Evolutionary conservation across 2,888 invertebrate genomes (phyloP).

Genomic region (Trichogramma evanescens): DNA sequence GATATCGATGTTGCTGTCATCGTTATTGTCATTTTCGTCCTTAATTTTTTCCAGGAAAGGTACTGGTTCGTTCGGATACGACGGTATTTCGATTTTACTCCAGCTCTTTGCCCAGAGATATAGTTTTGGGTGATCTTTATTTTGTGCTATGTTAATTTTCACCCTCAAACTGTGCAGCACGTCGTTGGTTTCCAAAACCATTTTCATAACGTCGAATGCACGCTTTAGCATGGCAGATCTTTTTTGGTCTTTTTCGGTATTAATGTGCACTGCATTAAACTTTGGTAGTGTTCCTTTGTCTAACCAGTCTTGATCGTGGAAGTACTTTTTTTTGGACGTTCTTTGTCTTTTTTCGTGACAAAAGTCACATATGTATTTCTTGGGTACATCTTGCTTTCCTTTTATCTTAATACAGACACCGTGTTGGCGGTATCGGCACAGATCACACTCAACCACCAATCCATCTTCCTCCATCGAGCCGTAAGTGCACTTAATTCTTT

Average conservation of each 20-base stretch:
- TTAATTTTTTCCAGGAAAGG: conserved; percentile 39
- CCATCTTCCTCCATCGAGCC: conserved; percentile 87
- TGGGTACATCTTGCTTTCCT: conserved; percentile 77
- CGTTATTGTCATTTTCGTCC: conserved; percentile 23
- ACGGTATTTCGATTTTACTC: conserved; percentile 53
- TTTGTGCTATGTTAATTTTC: conserved; percentile 71
- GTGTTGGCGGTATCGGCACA: conserved; percentile 94
- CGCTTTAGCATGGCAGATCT: conserved; percentile 57
- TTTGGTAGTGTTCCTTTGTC: conserved; percentile 72
- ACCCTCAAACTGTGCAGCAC: conserved; percentile 67
- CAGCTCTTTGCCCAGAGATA: conserved; percentile 83
- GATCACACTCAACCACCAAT: conserved; percentile 93
- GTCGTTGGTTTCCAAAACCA: conserved; percentile 61
- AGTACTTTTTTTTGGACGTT: conserved; percentile 64
- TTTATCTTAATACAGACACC: conserved; percentile 84
- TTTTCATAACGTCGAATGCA: conserved; percentile 69
- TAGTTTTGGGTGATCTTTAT: conserved; percentile 76
- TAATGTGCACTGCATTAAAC: neutral
- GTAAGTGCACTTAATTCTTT: conserved; percentile 89
- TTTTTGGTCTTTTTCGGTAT: conserved; percentile 3
- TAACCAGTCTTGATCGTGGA: conserved; percentile 85
- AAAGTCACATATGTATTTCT: conserved; percentile 85
- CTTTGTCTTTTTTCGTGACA: conserved; percentile 79
- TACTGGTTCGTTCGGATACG: conserved; percentile 31
- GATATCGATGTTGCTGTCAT: neutral